Conservation (phyloP, 2,113 vertebrate genomes). For the Peucedramus taeniatus region DNA sequence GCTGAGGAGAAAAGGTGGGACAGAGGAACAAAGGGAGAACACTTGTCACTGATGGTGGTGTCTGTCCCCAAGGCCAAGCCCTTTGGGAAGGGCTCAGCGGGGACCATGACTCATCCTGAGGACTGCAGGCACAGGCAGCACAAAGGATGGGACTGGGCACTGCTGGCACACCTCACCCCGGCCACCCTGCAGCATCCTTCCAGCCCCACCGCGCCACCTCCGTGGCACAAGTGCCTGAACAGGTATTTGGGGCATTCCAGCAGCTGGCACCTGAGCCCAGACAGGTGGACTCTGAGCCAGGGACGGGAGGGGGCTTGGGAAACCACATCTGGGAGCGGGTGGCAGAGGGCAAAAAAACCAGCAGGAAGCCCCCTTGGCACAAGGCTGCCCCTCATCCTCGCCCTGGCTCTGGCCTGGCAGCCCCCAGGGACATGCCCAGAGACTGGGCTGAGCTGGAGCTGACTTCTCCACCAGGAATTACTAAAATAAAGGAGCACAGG, state of each 20-base stretch:
- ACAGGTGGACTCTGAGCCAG: not conserved
- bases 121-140: not conserved
- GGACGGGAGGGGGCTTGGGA: not conserved
- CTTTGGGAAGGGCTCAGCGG: not conserved
- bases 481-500: not conserved
- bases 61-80: not conserved
- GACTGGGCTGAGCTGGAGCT: not conserved
- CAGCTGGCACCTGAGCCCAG: not conserved
- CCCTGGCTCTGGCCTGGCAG: not conserved
- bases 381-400: not conserved
- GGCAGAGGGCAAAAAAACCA: not conserved
- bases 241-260: not conserved
- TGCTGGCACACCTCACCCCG: not conserved
- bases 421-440: not conserved
- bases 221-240: not conserved
- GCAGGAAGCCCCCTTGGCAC: not conserved
- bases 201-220: accelerated
- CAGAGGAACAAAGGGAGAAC: not conserved
- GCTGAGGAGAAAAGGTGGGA: not conserved
- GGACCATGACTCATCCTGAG: not conserved
- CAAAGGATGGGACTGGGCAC: not conserved
- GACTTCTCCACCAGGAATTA: not conserved
- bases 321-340: not conserved
- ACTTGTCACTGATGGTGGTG: not conserved
- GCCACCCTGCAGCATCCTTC: not conserved